phyloP scores from a whole-genome alignment of 2,888 invertebrate genomes.

The Cryptus armator region DNA sequence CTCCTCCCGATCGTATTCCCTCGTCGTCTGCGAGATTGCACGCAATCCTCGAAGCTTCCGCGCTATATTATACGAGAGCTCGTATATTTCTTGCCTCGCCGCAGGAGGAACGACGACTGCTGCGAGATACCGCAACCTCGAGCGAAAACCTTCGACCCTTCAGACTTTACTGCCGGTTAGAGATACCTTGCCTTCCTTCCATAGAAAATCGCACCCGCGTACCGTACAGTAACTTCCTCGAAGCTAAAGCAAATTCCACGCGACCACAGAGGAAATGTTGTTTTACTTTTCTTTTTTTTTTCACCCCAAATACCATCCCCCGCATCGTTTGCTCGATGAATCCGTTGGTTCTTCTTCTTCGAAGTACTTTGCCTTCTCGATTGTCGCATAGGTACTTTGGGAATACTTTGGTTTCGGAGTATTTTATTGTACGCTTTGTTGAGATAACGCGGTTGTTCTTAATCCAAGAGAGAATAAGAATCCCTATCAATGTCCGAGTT shows the following conservation, averaged over 20 bases:
- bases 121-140: conserved; percentile 48
- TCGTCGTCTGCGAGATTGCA: conserved; percentile 56
- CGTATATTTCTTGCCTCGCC: conserved; percentile 54
- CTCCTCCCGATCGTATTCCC: conserved; percentile 1
- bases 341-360: not conserved
- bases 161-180: conserved; percentile 23
- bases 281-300: not conserved
- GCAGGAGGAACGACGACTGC: conserved; percentile 50
- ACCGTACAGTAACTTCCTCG: conserved; percentile 11
- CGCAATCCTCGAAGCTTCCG: conserved; percentile 42
- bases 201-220: conserved; percentile 11
- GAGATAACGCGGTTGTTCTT: conserved; percentile 17
- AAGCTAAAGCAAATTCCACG: conserved; percentile 8
- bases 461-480: conserved; percentile 40
- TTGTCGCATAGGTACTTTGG: conserved; percentile 7
- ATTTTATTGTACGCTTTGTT: not conserved
- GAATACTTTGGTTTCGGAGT: conserved; percentile 10
- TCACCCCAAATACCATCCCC: conserved; percentile 20
- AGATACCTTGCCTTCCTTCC: conserved; percentile 25
- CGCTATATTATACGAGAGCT: conserved; percentile 48
- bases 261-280: not conserved
- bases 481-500: conserved; percentile 72
- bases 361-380: conserved; percentile 6
- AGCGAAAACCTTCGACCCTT: conserved; percentile 53
- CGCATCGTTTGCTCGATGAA: not conserved